A percentile compares a stretch with the other conserved stretches of the same genome.
phyloP scores from a whole-genome alignment of 1,140 invertebrate genomes.

The Drosophila insularis region DNA sequence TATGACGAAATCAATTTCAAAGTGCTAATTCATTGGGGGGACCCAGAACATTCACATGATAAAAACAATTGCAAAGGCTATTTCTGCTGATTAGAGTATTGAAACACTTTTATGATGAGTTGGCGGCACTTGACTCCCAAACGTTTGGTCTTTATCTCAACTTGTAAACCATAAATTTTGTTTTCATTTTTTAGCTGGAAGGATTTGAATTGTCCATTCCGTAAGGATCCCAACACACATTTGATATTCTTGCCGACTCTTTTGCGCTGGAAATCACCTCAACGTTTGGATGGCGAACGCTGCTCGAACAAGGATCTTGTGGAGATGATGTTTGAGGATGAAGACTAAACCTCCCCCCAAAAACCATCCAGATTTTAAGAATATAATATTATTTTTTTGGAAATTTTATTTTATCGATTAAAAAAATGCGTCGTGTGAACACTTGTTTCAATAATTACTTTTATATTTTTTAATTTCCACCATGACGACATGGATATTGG shows the following conservation, averaged over 20 bases:
- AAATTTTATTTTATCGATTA: conserved; percentile 45
- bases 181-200: conserved; percentile 86
- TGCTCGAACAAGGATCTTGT: conserved; percentile 87
- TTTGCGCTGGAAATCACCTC: conserved; percentile 88
- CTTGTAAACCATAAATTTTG: conserved; percentile 29
- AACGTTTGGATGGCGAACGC: conserved; percentile 88
- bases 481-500: conserved; percentile 99
- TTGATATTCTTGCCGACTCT: conserved; percentile 89
- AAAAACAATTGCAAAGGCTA: conserved; percentile 26
- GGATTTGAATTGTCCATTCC: conserved; percentile 88
- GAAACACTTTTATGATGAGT: conserved; percentile 25
- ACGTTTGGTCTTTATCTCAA: conserved; percentile 32
- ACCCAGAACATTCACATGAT: conserved; percentile 46
- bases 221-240: conserved; percentile 86
- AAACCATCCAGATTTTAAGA: background rate
- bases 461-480: conserved; percentile 99
- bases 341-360: conserved; percentile 55
- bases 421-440: conserved; percentile 36
- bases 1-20: conserved; percentile 42
- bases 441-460: conserved; percentile 88
- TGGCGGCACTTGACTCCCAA: conserved; percentile 13
- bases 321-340: conserved; percentile 82
- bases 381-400: conserved; percentile 42
- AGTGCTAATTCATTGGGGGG: conserved; percentile 12
- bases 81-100: conserved; percentile 15